These are phyloP conservation scores for Malurus leucopterus DNA, from an alignment of 2,797 vertebrate genomes.

Conservation along the genomic window DNA sequence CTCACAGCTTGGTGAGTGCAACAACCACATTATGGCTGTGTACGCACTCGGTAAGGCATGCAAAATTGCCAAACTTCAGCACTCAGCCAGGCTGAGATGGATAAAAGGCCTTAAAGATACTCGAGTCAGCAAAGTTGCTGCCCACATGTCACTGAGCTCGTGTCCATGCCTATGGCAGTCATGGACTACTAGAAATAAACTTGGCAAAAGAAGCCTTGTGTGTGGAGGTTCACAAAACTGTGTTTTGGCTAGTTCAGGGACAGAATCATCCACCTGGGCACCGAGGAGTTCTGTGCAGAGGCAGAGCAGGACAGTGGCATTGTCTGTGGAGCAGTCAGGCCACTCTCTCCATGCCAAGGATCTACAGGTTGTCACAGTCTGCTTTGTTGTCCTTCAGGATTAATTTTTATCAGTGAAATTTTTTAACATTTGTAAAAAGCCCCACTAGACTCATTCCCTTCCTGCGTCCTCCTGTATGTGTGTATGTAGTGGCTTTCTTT, in stretches of 20 bases:
- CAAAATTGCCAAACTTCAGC: not conserved
- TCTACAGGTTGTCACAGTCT: not conserved
- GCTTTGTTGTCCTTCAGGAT: not conserved
- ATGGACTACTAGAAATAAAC: rapidly evolving
- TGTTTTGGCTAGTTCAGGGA: not conserved
- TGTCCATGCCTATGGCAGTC: not conserved
- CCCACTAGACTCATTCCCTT: not conserved
- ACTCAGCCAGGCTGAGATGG: not conserved
- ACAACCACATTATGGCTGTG: rapidly evolving
- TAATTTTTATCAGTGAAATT: not conserved
- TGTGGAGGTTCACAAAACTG: no score
- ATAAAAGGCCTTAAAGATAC: not conserved
- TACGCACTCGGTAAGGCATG: not conserved
- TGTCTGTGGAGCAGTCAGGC: rapidly evolving
- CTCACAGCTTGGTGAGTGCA: not conserved
- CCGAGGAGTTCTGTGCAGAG: rapidly evolving
- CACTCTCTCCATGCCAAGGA: not conserved
- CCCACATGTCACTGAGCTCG: not conserved
- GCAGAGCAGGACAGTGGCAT: not conserved
- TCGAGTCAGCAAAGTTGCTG: not conserved
- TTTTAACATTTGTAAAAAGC: not conserved
- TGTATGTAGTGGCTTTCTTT: rapidly evolving
- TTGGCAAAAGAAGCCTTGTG: rapidly evolving
- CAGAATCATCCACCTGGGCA: rapidly evolving
- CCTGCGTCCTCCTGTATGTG: not conserved